A percentile compares a stretch with the other conserved stretches of the same genome.
Conservation (phyloP, 2,888 invertebrate species). For the Drosophila greeni region DNA sequence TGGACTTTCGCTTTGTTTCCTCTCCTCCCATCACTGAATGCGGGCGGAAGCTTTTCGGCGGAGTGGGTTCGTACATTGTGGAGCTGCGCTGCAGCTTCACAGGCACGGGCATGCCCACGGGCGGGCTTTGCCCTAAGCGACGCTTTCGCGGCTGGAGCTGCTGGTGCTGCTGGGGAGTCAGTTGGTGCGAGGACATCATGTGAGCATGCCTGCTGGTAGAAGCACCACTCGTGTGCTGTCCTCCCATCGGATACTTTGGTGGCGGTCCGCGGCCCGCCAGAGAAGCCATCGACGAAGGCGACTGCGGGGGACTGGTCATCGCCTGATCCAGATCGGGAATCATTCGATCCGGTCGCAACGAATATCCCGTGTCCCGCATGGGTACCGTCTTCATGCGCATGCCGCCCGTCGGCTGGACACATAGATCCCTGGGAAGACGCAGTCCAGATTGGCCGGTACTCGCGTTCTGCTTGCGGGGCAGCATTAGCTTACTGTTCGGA, state of each 20-base stretch:
- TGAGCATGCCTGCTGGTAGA: conserved; percentile 61
- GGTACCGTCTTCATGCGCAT: conserved; percentile 67
- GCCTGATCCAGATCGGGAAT: conserved; percentile 69
- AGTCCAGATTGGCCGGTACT: conserved; percentile 20
- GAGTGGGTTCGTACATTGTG: conserved; percentile 14
- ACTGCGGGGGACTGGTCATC: conserved; percentile 66
- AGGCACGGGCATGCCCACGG: conserved; percentile 44
- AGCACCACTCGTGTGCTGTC: conserved; percentile 26
- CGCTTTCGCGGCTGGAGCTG: conserved; percentile 51
- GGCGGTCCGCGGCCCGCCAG: conserved; percentile 27
- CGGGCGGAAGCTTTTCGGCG: conserved; percentile 9
- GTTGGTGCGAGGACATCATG: conserved; percentile 33
- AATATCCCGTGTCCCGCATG: conserved; percentile 68
- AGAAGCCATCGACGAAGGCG: conserved; percentile 39
- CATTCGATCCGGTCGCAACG: conserved; percentile 68
- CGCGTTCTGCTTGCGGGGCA: conserved; percentile 55
- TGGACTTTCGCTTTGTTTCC: conserved; percentile 1
- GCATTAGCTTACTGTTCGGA: conserved; percentile 62
- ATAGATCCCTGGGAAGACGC: conserved; percentile 59
- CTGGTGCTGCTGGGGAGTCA: conserved; percentile 31
- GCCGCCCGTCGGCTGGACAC: conserved; percentile 51
- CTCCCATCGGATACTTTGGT: conserved; percentile 26
- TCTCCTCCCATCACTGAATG: not conserved
- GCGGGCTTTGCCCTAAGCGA: conserved; percentile 35
- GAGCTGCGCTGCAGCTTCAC: conserved; percentile 62